These are phyloP conservation scores for Calliphora vicina DNA, from an alignment of 1,140 invertebrate genomes.

Conservation along the genomic window DNA sequence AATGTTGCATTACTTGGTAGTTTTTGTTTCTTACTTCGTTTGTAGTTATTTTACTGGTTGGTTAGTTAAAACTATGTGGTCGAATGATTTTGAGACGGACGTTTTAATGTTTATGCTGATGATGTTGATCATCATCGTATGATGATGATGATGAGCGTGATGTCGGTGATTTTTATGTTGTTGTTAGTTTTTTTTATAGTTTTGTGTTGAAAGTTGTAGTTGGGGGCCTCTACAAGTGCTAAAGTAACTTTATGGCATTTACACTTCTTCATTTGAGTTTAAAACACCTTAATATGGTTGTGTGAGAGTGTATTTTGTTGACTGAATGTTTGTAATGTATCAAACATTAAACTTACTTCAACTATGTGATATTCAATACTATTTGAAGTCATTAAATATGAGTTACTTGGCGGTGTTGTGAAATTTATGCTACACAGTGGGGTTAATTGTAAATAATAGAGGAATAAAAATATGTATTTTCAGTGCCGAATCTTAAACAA, in stretches of 20 bases:
- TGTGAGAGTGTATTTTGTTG: neutral
- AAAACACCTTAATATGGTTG: neutral
- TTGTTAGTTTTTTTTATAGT: too few relatives aligned
- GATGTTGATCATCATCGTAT: neutral
- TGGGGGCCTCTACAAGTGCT: neutral
- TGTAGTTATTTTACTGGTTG: neutral
- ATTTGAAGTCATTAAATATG: neutral
- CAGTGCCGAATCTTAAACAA: too few relatives aligned
- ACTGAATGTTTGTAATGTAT: too few relatives aligned
- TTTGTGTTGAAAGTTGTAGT: neutral
- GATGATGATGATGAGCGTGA: neutral
- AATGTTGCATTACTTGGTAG: neutral
- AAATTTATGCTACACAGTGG: too few relatives aligned
- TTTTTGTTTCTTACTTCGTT: neutral
- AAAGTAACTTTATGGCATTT: slow-evolving; percentile 14
- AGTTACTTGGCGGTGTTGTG: neutral
- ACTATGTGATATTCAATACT: neutral
- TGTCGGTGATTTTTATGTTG: neutral
- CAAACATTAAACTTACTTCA: neutral
- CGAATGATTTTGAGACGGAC: slow-evolving; percentile 12
- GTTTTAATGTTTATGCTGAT: slow-evolving; percentile 3
- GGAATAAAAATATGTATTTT: too few relatives aligned
- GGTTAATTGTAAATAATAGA: too few relatives aligned
- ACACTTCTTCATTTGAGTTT: neutral
- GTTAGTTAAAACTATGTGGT: slow-evolving; percentile 13